These are phyloP conservation scores for Slavum lentiscoides DNA, from an alignment of 2,888 invertebrate genomes.

Conservation along the genomic window DNA sequence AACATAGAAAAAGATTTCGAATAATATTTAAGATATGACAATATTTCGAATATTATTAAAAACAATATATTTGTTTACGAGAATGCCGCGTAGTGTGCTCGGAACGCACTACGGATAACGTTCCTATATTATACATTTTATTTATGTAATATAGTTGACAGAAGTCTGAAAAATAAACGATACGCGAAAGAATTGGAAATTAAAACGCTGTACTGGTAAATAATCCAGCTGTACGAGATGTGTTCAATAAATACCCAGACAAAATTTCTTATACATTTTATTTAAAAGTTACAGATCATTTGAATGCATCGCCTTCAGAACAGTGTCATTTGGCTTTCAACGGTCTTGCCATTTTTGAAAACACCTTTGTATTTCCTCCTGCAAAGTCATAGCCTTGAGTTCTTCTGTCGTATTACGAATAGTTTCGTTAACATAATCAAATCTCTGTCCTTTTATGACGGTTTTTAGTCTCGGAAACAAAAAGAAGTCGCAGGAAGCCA, in stretches of 20 bases:
- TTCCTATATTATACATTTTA: too few relatives aligned
- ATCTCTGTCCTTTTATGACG: neutral
- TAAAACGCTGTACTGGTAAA: too few relatives aligned
- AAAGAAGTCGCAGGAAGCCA: neutral
- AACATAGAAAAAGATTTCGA: too few relatives aligned
- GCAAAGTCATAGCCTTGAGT: neutral
- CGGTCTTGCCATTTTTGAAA: neutral
- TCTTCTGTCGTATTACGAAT: neutral
- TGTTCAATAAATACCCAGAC: neutral
- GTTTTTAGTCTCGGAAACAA: neutral
- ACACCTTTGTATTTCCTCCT: neutral
- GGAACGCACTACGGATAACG: too few relatives aligned
- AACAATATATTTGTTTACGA: too few relatives aligned
- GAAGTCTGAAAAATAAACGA: too few relatives aligned
- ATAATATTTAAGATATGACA: too few relatives aligned
- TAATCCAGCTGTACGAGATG: neutral
- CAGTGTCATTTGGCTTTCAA: neutral
- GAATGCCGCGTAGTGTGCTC: too few relatives aligned
- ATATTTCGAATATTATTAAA: too few relatives aligned
- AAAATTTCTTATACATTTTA: neutral
- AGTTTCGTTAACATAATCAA: neutral
- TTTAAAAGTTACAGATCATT: neutral
- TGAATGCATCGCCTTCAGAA: neutral
- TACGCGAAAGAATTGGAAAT: too few relatives aligned
- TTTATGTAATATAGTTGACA: too few relatives aligned